A percentile compares a stretch with the other conserved stretches of the same genome.
Conservation (phyloP, 2,888 invertebrate genomes). For the Philaethria dido region DNA sequence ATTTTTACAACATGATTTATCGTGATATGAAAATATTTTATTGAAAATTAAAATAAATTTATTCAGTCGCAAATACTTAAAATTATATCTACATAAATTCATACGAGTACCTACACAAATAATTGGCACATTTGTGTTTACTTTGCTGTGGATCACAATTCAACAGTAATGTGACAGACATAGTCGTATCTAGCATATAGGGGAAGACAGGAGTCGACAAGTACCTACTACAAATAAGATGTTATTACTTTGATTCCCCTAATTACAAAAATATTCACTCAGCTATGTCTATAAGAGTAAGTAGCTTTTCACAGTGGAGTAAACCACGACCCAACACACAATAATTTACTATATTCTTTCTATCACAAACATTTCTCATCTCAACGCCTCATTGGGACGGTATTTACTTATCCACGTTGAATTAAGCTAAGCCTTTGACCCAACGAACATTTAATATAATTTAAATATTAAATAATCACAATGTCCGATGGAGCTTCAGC, state of each 20-base stretch:
- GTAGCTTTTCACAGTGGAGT: conserved; percentile 36
- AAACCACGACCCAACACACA: conserved; percentile 37
- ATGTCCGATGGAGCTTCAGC: conserved; percentile 3
- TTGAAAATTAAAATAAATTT: conserved; percentile 46
- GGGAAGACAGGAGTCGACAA: not conserved
- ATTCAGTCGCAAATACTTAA: conserved; percentile 49
- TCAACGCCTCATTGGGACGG: conserved; percentile 40
- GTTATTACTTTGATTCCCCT: conserved; percentile 1
- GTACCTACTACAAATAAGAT: not conserved
- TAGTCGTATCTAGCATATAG: conserved; percentile 7
- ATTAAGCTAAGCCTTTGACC: conserved; percentile 21
- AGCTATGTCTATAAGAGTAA: conserved; percentile 22
- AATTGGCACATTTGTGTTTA: conserved; percentile 45
- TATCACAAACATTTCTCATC: conserved; percentile 33
- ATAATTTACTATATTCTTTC: conserved; percentile 33
- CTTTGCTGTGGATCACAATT: conserved; percentile 39
- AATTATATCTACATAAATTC: conserved; percentile 46
- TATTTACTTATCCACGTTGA: conserved; percentile 40
- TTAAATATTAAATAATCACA: not conserved
- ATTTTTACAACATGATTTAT: conserved; percentile 25
- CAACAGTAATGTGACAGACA: conserved; percentile 18
- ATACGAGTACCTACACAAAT: conserved; percentile 38
- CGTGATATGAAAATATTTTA: conserved; percentile 32
- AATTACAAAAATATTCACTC: conserved; percentile 21
- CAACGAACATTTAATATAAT: conserved; percentile 11